phyloP scores from a whole-genome alignment of 2,888 invertebrate genomes.

The Stegophylla sp. region DNA sequence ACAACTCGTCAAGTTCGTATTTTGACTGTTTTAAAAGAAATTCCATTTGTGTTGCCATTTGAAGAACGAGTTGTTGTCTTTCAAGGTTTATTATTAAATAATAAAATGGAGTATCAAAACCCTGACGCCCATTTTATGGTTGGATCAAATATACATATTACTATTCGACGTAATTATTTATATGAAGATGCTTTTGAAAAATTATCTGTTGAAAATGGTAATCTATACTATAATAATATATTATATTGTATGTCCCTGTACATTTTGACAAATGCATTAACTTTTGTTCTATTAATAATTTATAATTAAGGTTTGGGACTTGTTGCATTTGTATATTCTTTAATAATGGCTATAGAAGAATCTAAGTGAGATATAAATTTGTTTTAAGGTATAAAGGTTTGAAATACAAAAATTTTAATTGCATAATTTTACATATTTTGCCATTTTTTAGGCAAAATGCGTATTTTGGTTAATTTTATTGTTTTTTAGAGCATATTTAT shows the following conservation, averaged over 20 bases:
- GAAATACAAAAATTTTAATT: no score
- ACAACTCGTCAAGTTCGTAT: slow-evolving; percentile 88
- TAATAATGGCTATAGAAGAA: no score
- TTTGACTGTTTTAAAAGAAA: slow-evolving; percentile 84
- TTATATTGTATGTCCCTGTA: background rate
- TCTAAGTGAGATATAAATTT: no score
- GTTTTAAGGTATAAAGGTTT: no score
- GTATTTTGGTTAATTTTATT: no score
- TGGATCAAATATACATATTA: slow-evolving; percentile 78
- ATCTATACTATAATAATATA: slow-evolving; percentile 2
- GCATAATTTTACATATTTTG: no score
- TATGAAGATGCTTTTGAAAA: slow-evolving; percentile 98
- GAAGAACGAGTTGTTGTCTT: slow-evolving; percentile 86
- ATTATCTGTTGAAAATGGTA: slow-evolving; percentile 87
- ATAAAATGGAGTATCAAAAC: slow-evolving; percentile 78
- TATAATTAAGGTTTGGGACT: no score
- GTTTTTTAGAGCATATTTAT: no score
- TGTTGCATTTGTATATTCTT: no score
- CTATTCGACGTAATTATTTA: slow-evolving; percentile 86
- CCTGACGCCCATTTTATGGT: slow-evolving; percentile 77
- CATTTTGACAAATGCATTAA: slow-evolving; percentile 33
- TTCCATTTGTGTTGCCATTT: slow-evolving; percentile 94
- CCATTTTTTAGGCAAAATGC: no score
- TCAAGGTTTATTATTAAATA: slow-evolving; percentile 74
- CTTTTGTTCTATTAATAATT: no score